These are phyloP conservation scores for Chrysemys picta DNA, from an alignment of 2,113 vertebrate genomes.

Conservation along the genomic window DNA sequence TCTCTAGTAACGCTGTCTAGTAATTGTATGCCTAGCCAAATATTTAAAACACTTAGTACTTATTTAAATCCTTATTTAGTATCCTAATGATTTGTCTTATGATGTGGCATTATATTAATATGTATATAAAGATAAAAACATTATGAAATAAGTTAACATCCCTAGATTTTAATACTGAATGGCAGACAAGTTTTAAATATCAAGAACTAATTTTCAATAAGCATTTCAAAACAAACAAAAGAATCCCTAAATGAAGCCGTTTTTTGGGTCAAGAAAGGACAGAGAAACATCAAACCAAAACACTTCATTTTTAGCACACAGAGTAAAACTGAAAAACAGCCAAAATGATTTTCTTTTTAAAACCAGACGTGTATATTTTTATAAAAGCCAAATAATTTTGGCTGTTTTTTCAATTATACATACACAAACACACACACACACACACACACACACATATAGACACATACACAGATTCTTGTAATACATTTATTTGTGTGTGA, in stretches of 20 bases:
- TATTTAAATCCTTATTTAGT: neutral
- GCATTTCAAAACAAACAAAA: neutral
- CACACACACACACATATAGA: neutral
- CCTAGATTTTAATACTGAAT: neutral
- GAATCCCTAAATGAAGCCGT: neutral
- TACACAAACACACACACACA: neutral
- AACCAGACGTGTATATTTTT: neutral
- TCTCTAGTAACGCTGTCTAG: neutral
- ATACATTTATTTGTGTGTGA: neutral
- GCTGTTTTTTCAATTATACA: neutral
- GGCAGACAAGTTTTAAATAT: neutral
- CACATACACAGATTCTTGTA: neutral
- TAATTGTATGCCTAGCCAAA: neutral
- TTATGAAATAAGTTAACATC: neutral
- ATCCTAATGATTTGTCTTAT: neutral
- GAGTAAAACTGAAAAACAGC: neutral
- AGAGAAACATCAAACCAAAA: neutral
- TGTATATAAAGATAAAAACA: neutral
- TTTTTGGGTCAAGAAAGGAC: neutral
- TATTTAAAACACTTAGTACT: neutral
- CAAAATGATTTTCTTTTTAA: neutral
- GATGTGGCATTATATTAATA: neutral
- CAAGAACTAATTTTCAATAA: neutral
- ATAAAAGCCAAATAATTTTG: neutral
- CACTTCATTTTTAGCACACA: neutral